Evolutionary conservation across 2,797 vertebrate species (phyloP), one percentile per base, ranked within the genome.

Genomic region (Onychomys arenicola): DNA sequence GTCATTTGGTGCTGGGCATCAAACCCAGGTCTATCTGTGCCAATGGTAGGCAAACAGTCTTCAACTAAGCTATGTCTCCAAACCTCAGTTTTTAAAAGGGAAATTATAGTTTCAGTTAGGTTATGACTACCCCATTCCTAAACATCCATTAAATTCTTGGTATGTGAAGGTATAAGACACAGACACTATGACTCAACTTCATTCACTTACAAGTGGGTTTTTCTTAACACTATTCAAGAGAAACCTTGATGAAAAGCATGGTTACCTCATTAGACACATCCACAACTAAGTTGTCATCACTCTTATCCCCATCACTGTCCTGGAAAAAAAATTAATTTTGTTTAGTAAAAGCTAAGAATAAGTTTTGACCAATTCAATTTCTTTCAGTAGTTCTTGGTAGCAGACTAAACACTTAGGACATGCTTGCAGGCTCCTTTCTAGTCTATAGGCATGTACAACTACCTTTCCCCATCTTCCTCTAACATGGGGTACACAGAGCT

Each of bases 251-350:
- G 29, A 81, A 93, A 88, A 89, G 34, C 92, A 81, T 55, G 96
- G 78, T 98, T 98, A 99, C 99, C 99, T 99, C 99, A 97, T 99
- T 99, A 96, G 99, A 99, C 52, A 99, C 99, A 98, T 99, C 99
- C 97, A 99, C 99, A 97, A 99, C 99, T 97, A 99, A 98, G 98
- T 99, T 99, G 98, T 99, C 99, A 92, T 99, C 99, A 84, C 99
- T 99, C 98, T 99, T 99, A 98, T 99, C 99, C 95, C 98, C 99
- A 97, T 99, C 99, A 77, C 99, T 99, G 97, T 99, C 99, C 99
- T 99, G 73, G 29, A 89, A 85, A 98, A 98, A 98, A 97, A 98
- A 97, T 46, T 98, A 96, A 96, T 93, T 94, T 92, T 71, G 94
- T 88, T 98, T 95, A 98, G 78, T 96, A 96, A 96, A 93, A 16